These are phyloP conservation scores for Saimiri boliviensis DNA, from an alignment of 2,113 vertebrate genomes.

Conservation along the genomic window DNA sequence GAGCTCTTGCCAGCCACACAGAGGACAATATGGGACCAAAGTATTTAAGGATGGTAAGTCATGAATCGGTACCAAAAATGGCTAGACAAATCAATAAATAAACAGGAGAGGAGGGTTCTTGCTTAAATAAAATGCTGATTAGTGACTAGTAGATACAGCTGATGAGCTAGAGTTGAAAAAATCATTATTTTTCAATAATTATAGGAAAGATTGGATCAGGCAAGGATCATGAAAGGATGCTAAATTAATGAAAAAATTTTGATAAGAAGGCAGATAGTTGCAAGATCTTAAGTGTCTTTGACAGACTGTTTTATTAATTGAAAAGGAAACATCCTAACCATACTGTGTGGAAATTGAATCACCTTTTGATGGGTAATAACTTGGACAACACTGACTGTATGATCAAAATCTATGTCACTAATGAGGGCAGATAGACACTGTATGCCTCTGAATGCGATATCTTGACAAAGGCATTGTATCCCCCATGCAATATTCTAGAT, in stretches of 20 bases:
- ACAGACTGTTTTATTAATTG: background rate
- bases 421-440: background rate
- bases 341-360: background rate
- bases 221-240: background rate
- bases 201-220: background rate
- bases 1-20: background rate
- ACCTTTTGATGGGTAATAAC: background rate
- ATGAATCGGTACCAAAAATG: background rate
- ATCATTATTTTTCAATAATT: slow-evolving; percentile 13
- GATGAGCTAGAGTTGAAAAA: background rate
- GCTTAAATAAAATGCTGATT: background rate
- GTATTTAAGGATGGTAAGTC: background rate
- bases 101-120: rapidly evolving
- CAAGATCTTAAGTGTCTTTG: background rate
- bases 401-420: background rate
- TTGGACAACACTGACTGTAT: background rate
- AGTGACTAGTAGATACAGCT: background rate
- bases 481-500: background rate
- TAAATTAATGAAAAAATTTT: background rate
- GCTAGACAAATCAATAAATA: background rate
- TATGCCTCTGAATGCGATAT: background rate
- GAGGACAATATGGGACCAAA: background rate
- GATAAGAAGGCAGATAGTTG: background rate
- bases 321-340: background rate
- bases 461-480: background rate